These are phyloP conservation scores for Julus scanicus DNA, from an alignment of 2,888 invertebrate species.

Conservation along the genomic window DNA sequence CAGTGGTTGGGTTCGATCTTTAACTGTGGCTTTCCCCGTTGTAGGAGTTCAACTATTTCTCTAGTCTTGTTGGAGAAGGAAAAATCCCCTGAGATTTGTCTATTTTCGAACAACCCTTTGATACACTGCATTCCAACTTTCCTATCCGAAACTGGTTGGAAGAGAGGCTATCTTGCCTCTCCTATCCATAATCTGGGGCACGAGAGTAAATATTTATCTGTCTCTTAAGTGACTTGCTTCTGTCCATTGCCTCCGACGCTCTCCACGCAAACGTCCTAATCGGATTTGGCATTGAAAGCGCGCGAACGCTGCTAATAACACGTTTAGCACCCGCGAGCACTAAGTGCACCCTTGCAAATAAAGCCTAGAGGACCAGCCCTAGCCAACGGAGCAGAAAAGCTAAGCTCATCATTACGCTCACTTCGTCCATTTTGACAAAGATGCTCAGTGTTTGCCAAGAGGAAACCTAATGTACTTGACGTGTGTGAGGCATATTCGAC, in stretches of 20 bases:
- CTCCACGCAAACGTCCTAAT: background rate
- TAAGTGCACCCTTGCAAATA: background rate
- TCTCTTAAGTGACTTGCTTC: constrained; percentile 1
- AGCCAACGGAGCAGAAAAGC: background rate
- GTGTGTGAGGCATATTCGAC: background rate
- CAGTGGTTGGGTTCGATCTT: too few relatives aligned
- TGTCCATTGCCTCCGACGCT: background rate
- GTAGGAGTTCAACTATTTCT: too few relatives aligned
- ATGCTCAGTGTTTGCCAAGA: background rate
- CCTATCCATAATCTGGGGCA: background rate
- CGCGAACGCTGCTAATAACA: background rate
- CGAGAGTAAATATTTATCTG: constrained; percentile 21
- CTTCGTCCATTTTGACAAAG: background rate
- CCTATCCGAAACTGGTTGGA: background rate
- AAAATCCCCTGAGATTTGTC: too few relatives aligned
- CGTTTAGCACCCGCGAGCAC: background rate
- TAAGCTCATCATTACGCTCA: background rate
- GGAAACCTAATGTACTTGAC: background rate
- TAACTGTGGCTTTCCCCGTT: too few relatives aligned
- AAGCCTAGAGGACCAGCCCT: background rate
- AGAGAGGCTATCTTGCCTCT: background rate
- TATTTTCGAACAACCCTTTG: background rate
- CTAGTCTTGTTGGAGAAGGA: too few relatives aligned
- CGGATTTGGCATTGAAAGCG: background rate
- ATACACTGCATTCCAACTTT: background rate